Percentiles rank a stretch among this genome's conserved stretches.
These are phyloP conservation scores for Phasia obesa DNA, from an alignment of 2,888 invertebrate species.

Conservation along the genomic window DNA sequence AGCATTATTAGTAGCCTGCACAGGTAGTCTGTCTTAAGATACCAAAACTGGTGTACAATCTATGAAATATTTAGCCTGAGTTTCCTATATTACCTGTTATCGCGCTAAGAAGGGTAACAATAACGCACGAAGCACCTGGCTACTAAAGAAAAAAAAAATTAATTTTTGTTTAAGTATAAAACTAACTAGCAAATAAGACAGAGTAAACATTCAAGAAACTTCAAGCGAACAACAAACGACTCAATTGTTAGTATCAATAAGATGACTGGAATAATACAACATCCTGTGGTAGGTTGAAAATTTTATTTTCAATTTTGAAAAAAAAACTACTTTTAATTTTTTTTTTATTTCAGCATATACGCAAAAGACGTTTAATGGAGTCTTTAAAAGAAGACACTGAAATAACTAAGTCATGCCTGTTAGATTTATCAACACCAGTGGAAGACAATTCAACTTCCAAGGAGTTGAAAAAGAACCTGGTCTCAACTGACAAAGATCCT, in stretches of 20 bases:
- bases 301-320: not conserved
- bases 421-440: slow-evolving; percentile 17
- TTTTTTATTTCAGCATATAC: slow-evolving; percentile 42
- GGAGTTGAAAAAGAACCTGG: not conserved
- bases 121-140: slow-evolving; percentile 17
- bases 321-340: slow-evolving; percentile 2
- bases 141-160: not conserved
- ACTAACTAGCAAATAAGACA: not conserved
- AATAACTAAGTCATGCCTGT: not conserved
- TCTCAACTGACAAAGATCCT: slow-evolving; percentile 18
- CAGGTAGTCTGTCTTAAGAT: slow-evolving; percentile 24
- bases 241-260: not conserved
- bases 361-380: slow-evolving; percentile 45
- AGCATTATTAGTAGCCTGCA: not conserved
- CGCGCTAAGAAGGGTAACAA: not conserved
- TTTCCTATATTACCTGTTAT: slow-evolving; percentile 4
- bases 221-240: slow-evolving; percentile 9
- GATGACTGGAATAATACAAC: slow-evolving; percentile 29
- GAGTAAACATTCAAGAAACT: not conserved
- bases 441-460: not conserved
- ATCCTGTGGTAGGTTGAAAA: slow-evolving; percentile 36
- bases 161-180: slow-evolving; percentile 32
- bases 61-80: not conserved
- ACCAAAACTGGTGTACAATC: not conserved
- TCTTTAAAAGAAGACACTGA: slow-evolving; percentile 29